phyloP scores from a whole-genome alignment of 2,888 invertebrate species.

The Tetranychus piercei region DNA sequence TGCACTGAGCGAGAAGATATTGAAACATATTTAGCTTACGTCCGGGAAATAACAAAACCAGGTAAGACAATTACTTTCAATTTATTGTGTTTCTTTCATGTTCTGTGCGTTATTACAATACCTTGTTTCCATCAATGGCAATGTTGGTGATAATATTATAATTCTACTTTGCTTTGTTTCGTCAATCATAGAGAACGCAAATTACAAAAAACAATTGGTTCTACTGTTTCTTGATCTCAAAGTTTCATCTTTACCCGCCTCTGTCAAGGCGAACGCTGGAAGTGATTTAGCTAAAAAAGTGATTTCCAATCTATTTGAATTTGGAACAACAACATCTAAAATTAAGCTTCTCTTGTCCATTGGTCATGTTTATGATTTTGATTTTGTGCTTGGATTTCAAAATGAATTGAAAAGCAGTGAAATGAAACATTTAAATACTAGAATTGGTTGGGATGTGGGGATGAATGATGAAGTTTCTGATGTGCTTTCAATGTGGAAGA shows the following conservation, averaged over 20 bases:
- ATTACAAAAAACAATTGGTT: constrained; percentile 22
- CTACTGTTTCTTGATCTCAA: constrained; percentile 27
- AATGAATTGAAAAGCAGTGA: constrained; percentile 23
- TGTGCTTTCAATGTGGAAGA: constrained; percentile 25
- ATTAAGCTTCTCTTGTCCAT: constrained; percentile 25
- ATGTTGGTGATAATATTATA: neutral
- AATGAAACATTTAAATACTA: neutral
- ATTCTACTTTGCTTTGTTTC: neutral
- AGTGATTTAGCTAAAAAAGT: constrained; percentile 25
- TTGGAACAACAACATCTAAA: neutral
- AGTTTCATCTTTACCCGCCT: constrained; percentile 20
- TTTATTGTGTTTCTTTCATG: neutral
- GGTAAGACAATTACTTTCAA: constrained; percentile 4
- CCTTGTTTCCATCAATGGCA: neutral
- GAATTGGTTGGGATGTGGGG: constrained; percentile 27
- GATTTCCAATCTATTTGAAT: constrained; percentile 24
- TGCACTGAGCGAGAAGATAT: constrained; percentile 24
- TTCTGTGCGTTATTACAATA: neutral
- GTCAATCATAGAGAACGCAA: neutral
- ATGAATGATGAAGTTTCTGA: constrained; percentile 23
- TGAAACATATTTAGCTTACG: constrained; percentile 23
- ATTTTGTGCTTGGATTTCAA: constrained; percentile 24
- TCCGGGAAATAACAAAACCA: constrained; percentile 24
- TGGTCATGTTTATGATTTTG: constrained; percentile 25
- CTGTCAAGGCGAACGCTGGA: constrained; percentile 25